A percentile compares a stretch with the other conserved stretches of the same genome.
phyloP scores from a whole-genome alignment of 2,113 vertebrate genomes.

The Bagarius yarrelli region DNA sequence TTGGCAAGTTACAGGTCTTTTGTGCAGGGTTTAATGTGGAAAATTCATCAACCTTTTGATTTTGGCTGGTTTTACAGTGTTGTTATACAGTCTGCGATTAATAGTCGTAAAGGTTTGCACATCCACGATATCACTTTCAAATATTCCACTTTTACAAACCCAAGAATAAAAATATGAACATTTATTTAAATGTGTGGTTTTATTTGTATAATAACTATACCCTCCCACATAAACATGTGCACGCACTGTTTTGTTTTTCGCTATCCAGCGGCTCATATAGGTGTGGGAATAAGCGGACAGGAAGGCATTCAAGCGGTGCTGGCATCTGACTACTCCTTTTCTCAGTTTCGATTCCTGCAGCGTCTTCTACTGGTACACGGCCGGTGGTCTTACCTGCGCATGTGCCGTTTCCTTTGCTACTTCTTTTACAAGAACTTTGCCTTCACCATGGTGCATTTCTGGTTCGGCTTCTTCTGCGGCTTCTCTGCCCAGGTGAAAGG shows the following conservation, averaged over 20 bases:
- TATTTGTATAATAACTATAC: neutral
- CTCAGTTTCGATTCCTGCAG: slow-evolving; percentile 94
- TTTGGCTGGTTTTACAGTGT: too few relatives aligned
- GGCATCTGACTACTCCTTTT: slow-evolving; percentile 92
- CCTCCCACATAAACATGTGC: neutral
- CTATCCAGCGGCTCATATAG: slow-evolving; percentile 83
- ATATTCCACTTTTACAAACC: too few relatives aligned
- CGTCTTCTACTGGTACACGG: slow-evolving; percentile 92
- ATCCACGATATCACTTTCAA: too few relatives aligned
- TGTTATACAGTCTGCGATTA: too few relatives aligned
- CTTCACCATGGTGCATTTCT: slow-evolving; percentile 99
- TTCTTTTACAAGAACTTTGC: slow-evolving; percentile 99
- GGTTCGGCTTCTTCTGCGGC: slow-evolving; percentile 96
- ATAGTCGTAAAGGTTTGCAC: too few relatives aligned
- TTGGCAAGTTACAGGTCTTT: too few relatives aligned
- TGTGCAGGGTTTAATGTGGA: too few relatives aligned
- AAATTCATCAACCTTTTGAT: too few relatives aligned
- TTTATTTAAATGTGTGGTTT: too few relatives aligned
- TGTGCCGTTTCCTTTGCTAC: slow-evolving; percentile 97
- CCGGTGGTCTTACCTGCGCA: slow-evolving; percentile 94
- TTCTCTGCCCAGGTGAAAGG: slow-evolving; percentile 89
- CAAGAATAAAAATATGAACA: too few relatives aligned
- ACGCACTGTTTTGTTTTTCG: neutral
- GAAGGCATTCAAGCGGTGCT: slow-evolving; percentile 93
- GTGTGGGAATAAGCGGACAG: slow-evolving; percentile 93